Conservation (phyloP, 2,888 invertebrate species). For the Eupithecia vulgata region DNA sequence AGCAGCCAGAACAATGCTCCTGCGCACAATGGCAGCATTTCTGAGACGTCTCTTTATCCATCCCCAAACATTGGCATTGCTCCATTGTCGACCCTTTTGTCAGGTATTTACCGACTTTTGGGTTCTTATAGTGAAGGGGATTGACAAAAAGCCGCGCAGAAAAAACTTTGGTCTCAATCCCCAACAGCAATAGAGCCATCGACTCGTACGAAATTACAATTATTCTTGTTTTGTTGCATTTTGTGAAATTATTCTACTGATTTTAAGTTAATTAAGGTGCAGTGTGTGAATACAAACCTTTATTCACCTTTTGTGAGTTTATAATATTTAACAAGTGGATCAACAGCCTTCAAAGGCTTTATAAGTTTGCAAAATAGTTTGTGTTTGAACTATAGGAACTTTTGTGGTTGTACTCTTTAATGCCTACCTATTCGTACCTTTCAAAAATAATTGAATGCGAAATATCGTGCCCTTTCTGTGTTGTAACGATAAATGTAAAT, state of each 20-base stretch:
- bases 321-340: conserved; percentile 11
- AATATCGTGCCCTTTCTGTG: not conserved
- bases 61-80: conserved; percentile 82
- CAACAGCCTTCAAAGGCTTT: conserved; percentile 3
- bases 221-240: conserved; percentile 53
- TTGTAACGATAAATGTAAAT: not conserved
- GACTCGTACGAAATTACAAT: conserved; percentile 58
- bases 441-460: not conserved
- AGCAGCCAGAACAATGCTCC: conserved; percentile 61
- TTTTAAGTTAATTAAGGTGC: conserved; percentile 49
- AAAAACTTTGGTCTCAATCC: conserved; percentile 66
- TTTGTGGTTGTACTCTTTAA: not conserved
- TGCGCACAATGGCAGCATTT: conserved; percentile 69
- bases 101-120: conserved; percentile 81
- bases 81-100: conserved; percentile 77
- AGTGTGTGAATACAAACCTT: conserved; percentile 19
- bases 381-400: not conserved
- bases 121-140: conserved; percentile 73
- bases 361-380: not conserved
- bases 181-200: conserved; percentile 59
- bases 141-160: conserved; percentile 61
- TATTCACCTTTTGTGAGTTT: conserved; percentile 7
- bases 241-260: conserved; percentile 44
- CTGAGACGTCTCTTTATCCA: conserved; percentile 77
- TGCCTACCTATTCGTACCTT: not conserved